A percentile compares a stretch with the other conserved stretches of the same genome.
phyloP scores from a whole-genome alignment of 2,113 vertebrate genomes.

The Pterocles gutturalis region DNA sequence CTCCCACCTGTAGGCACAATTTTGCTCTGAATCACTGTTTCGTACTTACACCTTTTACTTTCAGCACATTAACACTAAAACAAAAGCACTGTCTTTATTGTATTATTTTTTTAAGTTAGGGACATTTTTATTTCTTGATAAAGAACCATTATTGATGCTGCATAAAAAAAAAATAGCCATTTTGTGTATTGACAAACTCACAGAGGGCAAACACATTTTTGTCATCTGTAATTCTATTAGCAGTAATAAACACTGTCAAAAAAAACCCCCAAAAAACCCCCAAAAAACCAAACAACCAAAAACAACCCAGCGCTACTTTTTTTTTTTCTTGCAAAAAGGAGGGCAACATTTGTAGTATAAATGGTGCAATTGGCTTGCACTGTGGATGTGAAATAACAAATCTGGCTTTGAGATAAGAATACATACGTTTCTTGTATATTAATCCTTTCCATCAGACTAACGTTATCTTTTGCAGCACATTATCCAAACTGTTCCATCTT shows the following conservation, averaged over 20 bases:
- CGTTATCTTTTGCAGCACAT: neutral
- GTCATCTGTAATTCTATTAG: neutral
- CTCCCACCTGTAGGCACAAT: neutral
- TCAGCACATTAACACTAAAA: neutral
- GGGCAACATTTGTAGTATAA: neutral
- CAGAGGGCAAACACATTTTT: neutral
- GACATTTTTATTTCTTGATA: neutral
- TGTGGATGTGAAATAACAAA: neutral
- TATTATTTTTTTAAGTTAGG: neutral
- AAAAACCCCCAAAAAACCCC: too few relatives aligned
- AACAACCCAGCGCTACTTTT: neutral
- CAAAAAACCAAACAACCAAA: too few relatives aligned
- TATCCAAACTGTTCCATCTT: neutral
- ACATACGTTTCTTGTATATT: neutral
- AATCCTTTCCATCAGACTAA: neutral
- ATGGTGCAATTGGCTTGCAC: neutral
- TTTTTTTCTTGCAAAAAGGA: neutral
- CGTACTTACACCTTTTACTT: neutral
- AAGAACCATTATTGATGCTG: neutral
- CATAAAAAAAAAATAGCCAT: neutral
- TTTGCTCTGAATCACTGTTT: neutral
- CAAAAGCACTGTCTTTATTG: neutral
- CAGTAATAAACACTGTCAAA: neutral
- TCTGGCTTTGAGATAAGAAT: neutral
- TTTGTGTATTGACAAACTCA: neutral